phyloP scores from a whole-genome alignment of 2,888 invertebrate genomes.

The Alloplasta piceator region DNA sequence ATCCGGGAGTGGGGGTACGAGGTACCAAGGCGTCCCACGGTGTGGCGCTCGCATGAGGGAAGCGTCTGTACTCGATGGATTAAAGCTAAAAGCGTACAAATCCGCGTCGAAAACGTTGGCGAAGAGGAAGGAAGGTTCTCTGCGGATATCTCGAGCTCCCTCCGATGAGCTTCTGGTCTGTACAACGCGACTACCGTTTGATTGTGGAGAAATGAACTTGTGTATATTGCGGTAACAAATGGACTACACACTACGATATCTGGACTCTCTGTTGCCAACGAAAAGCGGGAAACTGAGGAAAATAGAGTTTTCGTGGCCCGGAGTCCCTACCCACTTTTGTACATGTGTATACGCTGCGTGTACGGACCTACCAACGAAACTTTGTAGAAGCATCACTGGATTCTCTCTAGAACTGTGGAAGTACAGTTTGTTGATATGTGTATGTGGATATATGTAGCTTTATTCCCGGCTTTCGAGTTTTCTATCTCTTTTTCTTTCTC shows the following conservation, averaged over 20 bases:
- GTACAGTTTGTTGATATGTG: not conserved
- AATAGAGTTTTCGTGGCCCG: conserved; percentile 61
- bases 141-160: conserved; percentile 20
- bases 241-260: conserved; percentile 4
- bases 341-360: not conserved
- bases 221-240: conserved; percentile 35
- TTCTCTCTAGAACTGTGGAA: conserved; percentile 24
- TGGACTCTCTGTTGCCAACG: not conserved
- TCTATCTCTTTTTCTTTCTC: not conserved
- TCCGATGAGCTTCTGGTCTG: conserved; percentile 51
- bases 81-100: conserved; percentile 82
- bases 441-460: conserved; percentile 20
- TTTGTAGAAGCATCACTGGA: conserved; percentile 52
- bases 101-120: conserved; percentile 73
- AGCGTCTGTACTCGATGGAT: conserved; percentile 71
- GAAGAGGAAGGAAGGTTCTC: conserved; percentile 34
- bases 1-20: not conserved
- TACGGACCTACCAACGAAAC: conserved; percentile 44
- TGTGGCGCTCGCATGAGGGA: conserved; percentile 66
- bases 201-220: not conserved
- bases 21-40: conserved; percentile 47
- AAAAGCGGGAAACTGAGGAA: conserved; percentile 41
- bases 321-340: conserved; percentile 28
- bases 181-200: conserved; percentile 11
- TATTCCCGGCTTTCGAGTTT: conserved; percentile 46